These are phyloP conservation scores for Teinopalpus imperialis DNA, from an alignment of 2,888 invertebrate species.

Conservation along the genomic window DNA sequence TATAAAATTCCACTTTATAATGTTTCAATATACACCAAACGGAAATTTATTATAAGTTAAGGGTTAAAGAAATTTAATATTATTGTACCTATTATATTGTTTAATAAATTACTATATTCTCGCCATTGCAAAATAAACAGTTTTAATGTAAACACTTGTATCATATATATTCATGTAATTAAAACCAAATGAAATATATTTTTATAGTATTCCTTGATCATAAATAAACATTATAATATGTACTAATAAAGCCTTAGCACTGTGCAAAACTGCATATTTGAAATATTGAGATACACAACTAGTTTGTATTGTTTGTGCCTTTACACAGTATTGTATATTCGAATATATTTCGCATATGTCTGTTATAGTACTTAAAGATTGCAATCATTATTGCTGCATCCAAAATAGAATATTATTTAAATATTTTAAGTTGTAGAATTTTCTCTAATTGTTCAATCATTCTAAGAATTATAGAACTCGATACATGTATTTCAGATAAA, in stretches of 20 bases:
- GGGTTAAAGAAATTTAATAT: conserved; percentile 33
- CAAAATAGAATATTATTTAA: conserved; percentile 5
- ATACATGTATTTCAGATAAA: no score
- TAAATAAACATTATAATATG: conserved; percentile 47
- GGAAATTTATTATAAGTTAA: conserved; percentile 40
- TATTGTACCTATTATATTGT: no score
- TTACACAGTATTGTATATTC: conserved; percentile 57
- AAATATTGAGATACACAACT: conserved; percentile 40
- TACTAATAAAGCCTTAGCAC: conserved; percentile 33
- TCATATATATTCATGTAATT: conserved; percentile 41
- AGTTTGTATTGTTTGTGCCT: conserved; percentile 74
- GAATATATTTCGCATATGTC: conserved; percentile 44
- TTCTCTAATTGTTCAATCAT: no score
- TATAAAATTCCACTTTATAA: conserved; percentile 68
- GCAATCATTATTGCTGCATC: conserved; percentile 44
- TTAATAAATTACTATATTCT: conserved; percentile 21
- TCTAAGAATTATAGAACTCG: no score
- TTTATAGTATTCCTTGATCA: conserved; percentile 70
- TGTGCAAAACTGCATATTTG: conserved; percentile 37
- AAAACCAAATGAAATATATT: conserved; percentile 77
- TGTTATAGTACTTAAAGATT: conserved; percentile 56
- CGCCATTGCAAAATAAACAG: conserved; percentile 20
- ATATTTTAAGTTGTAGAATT: conserved; percentile 10
- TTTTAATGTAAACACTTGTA: conserved; percentile 22
- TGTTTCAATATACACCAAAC: conserved; percentile 56